These are phyloP conservation scores for Thaumetopoea pityocampa DNA, from an alignment of 1,140 invertebrate genomes.

Conservation along the genomic window DNA sequence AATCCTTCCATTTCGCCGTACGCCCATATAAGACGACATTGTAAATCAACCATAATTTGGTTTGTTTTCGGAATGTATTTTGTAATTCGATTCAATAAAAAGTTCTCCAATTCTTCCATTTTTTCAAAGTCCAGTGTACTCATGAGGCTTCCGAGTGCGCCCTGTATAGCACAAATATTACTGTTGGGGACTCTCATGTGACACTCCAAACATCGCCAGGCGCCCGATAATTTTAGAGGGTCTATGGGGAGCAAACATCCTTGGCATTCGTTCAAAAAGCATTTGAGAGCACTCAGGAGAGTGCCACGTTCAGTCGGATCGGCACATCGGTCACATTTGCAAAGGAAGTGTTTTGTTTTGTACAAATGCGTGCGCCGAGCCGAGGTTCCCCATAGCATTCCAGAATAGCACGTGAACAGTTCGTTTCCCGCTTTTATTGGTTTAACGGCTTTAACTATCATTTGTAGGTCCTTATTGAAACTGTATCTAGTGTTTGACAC, in stretches of 20 bases:
- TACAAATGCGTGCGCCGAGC: slow-evolving; percentile 80
- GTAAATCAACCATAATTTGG: slow-evolving; percentile 74
- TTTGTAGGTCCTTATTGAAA: slow-evolving; percentile 77
- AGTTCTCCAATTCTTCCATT: slow-evolving; percentile 65
- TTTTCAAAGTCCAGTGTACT: slow-evolving; percentile 59
- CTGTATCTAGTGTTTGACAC: slow-evolving; percentile 83
- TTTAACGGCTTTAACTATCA: slow-evolving; percentile 79
- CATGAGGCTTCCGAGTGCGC: slow-evolving; percentile 66
- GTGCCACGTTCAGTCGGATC: slow-evolving; percentile 80
- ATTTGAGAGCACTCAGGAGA: slow-evolving; percentile 71
- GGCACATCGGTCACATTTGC: slow-evolving; percentile 81
- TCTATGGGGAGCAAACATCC: slow-evolving; percentile 67
- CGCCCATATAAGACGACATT: slow-evolving; percentile 63
- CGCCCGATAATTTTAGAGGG: slow-evolving; percentile 49
- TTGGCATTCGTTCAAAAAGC: slow-evolving; percentile 62
- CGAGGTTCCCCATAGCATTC: slow-evolving; percentile 83
- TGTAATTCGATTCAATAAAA: slow-evolving; percentile 58
- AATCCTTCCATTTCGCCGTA: slow-evolving; percentile 53
- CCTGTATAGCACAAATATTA: slow-evolving; percentile 64
- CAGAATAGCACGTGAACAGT: slow-evolving; percentile 84
- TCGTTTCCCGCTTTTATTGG: slow-evolving; percentile 80
- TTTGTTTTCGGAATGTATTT: slow-evolving; percentile 72
- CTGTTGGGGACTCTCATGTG: slow-evolving; percentile 47
- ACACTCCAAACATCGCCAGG: slow-evolving; percentile 75
- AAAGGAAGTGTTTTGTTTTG: slow-evolving; percentile 85